Percentiles rank a stretch among this genome's conserved stretches.
Evolutionary conservation across 2,888 invertebrate species (phyloP).

Genomic region (Limnephilus rhombicus): DNA sequence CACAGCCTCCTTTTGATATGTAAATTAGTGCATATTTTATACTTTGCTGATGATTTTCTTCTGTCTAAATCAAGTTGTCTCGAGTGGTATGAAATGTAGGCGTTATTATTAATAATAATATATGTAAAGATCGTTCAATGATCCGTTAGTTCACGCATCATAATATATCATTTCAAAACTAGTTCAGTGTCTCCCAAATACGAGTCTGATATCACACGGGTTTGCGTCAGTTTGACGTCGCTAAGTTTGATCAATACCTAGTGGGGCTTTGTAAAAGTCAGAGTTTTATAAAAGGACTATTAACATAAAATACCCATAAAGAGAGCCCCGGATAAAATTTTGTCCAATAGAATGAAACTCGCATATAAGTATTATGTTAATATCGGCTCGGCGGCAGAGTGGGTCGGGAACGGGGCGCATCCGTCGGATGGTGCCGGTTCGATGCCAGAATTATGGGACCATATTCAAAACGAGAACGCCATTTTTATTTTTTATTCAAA

Average conservation of each 20-base stretch:
- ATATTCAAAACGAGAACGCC: slow-evolving; percentile 34
- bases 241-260: slow-evolving; percentile 55
- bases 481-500: slow-evolving; percentile 21
- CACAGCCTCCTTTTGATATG: neutral
- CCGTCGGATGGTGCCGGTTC: slow-evolving; percentile 28
- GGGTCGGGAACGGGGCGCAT: slow-evolving; percentile 25
- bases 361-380: slow-evolving; percentile 65
- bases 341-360: slow-evolving; percentile 65
- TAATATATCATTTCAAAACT: slow-evolving; percentile 4
- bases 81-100: neutral
- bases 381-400: slow-evolving; percentile 43
- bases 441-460: slow-evolving; percentile 40
- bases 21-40: neutral
- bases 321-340: slow-evolving; percentile 63
- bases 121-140: neutral
- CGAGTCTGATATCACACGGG: slow-evolving; percentile 15
- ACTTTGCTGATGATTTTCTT: neutral
- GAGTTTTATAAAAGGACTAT: slow-evolving; percentile 61
- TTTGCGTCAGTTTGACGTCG: slow-evolving; percentile 46
- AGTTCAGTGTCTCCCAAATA: neutral
- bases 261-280: slow-evolving; percentile 56
- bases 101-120: neutral
- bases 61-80: neutral
- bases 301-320: slow-evolving; percentile 66
- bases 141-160: neutral